A percentile compares a stretch with the other conserved stretches of the same genome.
These are phyloP conservation scores for Oreonectes daqikongensis DNA, from an alignment of 2,797 vertebrate species.

Conservation along the genomic window DNA sequence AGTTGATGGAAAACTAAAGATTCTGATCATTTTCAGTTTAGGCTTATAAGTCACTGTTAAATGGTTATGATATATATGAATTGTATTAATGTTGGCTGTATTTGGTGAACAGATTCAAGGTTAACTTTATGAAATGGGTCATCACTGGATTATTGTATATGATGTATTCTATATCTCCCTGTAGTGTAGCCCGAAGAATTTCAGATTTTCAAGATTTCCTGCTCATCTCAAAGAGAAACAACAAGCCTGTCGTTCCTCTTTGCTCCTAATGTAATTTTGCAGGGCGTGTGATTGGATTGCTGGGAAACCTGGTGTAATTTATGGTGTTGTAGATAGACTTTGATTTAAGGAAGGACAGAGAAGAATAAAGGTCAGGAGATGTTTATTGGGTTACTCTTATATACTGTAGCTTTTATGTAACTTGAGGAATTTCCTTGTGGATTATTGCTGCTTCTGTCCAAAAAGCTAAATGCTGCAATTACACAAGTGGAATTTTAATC, in stretches of 20 bases:
- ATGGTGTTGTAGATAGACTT: background rate
- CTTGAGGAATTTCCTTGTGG: conserved; percentile 24
- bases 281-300: background rate
- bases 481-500: conserved; percentile 39
- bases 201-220: conserved; percentile 21
- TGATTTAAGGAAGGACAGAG: conserved; percentile 8
- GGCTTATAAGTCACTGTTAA: no score
- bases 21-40: no score
- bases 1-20: no score
- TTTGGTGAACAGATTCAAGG: no score
- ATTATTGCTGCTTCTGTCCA: conserved; percentile 26
- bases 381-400: conserved; percentile 9
- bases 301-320: background rate
- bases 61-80: no score
- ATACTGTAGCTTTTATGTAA: conserved; percentile 33
- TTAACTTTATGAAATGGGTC: conserved; percentile 29
- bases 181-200: conserved; percentile 8
- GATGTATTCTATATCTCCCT: conserved; percentile 33
- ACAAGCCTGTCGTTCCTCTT: background rate
- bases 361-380: conserved; percentile 5
- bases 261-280: background rate
- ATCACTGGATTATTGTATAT: conserved; percentile 16
- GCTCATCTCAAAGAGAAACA: conserved; percentile 9
- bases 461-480: conserved; percentile 26
- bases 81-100: no score